Evolutionary conservation across 2,797 vertebrate genomes (phyloP), one percentile per base, ranked within the genome.

Genomic region (Diplodus puntazzo): DNA sequence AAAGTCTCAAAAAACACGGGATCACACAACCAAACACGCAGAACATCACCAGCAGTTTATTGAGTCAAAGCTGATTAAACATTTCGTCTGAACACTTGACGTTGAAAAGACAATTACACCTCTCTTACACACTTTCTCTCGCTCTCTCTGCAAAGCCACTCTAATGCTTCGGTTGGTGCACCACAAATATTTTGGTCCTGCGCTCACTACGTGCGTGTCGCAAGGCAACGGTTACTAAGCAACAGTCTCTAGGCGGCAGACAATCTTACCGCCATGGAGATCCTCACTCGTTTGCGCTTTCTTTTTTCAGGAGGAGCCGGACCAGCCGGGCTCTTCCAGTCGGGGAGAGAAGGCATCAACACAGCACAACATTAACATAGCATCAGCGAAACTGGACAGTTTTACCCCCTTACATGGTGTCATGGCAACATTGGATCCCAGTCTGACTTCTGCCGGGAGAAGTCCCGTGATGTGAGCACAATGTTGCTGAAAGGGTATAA

Each of bases 231-330:
- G 93, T 94, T 94, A 90, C 94, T 87, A 86, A 83, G 92, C 92
- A 94, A 94, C 93, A 88, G 92, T 92, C 87, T 93, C 91, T 87
- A 87, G 90, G 92, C 88, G 86, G 92, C 82, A 84, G 90, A 92
- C 92, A 90, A 81, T 95, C 98, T 96, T 97, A 99, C 98, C 95
- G 93, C 94, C 87, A 97, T 89, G 89, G 97, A 97, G 94, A 97
- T 97, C 86, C 96, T 97, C 94, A 97, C 97, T 70, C 96, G 95
- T 93, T 98, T 99, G 93, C 94, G 91, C 93, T 96, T 97, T 93
- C 92, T 96, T 90, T 95, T 96, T 79, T 96, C 95, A 83, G 94
- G 90, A 85, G 94, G 86, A 83, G 92, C 93, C 61, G 94, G 92
- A 86, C 88, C 90, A 85, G 89, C 92, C 72, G 92, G 89, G 88